These are phyloP conservation scores for Muscicapa striata DNA, from an alignment of 2,797 vertebrate genomes.

Conservation along the genomic window DNA sequence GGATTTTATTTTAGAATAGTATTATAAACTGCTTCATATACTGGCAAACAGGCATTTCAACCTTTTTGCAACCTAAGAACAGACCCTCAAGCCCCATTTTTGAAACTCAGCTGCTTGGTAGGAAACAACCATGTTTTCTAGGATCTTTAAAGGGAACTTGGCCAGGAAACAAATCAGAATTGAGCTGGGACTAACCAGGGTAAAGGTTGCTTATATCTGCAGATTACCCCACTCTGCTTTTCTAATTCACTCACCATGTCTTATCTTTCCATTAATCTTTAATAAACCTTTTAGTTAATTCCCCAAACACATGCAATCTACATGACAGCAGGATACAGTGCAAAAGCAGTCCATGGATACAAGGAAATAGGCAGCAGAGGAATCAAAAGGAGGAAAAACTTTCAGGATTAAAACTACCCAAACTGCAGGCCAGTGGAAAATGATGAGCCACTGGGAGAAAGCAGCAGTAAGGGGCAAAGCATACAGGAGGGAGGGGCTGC, in stretches of 20 bases:
- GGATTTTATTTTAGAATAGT: background rate
- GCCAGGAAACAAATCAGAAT: slow-evolving; percentile 28
- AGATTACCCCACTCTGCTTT: slow-evolving; percentile 69
- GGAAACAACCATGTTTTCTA: background rate
- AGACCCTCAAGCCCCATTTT: background rate
- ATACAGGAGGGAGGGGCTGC: background rate
- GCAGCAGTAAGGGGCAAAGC: background rate
- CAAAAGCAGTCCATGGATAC: background rate
- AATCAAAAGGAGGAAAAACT: slow-evolving; percentile 54
- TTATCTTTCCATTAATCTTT: slow-evolving; percentile 72
- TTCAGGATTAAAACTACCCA: slow-evolving; percentile 40
- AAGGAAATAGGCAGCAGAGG: background rate
- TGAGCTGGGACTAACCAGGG: slow-evolving; percentile 42
- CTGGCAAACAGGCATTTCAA: background rate
- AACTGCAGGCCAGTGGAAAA: slow-evolving; percentile 3
- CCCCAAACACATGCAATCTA: slow-evolving; percentile 50
- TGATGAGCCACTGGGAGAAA: background rate
- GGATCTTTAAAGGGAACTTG: background rate
- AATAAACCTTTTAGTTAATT: slow-evolving; percentile 73
- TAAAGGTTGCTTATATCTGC: slow-evolving; percentile 53
- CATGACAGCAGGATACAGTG: slow-evolving; percentile 51
- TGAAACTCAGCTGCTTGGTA: background rate
- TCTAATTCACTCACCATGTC: slow-evolving; percentile 57
- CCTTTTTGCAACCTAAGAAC: background rate
- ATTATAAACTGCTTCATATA: background rate